Percentiles rank a stretch among this genome's conserved stretches.
Conservation (phyloP, 2,113 vertebrate genomes). For the Talpa occidentalis region DNA sequence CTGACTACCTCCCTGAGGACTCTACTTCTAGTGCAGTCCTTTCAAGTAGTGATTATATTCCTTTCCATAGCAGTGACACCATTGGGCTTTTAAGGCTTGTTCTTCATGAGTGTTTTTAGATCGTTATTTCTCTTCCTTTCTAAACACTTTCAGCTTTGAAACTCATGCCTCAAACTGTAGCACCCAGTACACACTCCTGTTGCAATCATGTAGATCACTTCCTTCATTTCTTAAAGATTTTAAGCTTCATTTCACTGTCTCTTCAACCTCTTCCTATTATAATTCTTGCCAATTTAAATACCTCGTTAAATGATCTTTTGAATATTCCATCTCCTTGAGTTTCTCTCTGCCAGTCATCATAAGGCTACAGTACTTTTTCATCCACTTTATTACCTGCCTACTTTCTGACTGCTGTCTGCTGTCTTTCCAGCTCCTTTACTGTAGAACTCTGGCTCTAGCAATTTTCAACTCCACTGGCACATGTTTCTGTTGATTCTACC, state of each 20-base stretch:
- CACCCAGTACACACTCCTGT: neutral
- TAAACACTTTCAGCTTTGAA: neutral
- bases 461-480: neutral
- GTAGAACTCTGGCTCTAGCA: neutral
- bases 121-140: neutral
- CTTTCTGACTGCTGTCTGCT: no score
- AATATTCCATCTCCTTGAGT: neutral
- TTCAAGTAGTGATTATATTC: neutral
- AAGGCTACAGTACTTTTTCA: neutral
- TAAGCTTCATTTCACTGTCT: neutral
- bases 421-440: neutral
- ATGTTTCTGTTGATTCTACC: neutral
- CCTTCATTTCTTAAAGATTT: neutral
- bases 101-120: neutral
- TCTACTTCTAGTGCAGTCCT: neutral
- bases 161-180: neutral
- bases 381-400: no score
- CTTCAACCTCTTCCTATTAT: neutral
- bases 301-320: neutral
- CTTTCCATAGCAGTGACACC: neutral
- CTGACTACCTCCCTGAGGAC: neutral
- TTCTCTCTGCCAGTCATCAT: neutral
- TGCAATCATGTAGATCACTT: neutral
- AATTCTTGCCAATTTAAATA: slow-evolving; percentile 16
- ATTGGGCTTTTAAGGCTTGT: neutral